Evolutionary conservation across 2,888 invertebrate genomes (phyloP).

Genomic region (Congeria kusceri): DNA sequence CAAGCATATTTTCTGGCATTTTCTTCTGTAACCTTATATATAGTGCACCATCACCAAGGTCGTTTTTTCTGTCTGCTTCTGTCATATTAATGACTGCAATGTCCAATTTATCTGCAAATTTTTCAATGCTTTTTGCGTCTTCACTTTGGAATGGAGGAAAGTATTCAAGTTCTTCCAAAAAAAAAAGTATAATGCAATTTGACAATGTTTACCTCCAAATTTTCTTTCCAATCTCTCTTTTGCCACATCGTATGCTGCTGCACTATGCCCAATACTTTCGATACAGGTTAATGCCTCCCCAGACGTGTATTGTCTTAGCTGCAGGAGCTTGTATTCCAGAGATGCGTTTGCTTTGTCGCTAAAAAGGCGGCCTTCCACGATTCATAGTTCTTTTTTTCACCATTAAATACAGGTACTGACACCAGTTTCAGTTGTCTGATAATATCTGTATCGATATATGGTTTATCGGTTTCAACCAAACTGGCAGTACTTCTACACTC

Average conservation of each 20-base stretch:
- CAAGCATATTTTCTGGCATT: conserved; percentile 39
- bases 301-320: conserved; percentile 47
- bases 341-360: conserved; percentile 51
- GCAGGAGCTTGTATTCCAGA: conserved; percentile 48
- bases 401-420: conserved; percentile 51
- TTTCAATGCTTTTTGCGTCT: conserved; percentile 26
- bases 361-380: conserved; percentile 41
- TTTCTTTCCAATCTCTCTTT: conserved; percentile 39
- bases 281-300: conserved; percentile 31
- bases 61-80: conserved; percentile 19
- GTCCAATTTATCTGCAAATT: conserved; percentile 46
- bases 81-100: conserved; percentile 47
- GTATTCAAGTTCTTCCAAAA: conserved; percentile 24
- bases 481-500: too few relatives aligned
- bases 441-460: too few relatives aligned
- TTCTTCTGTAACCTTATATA: conserved; percentile 43
- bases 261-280: conserved; percentile 31
- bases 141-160: conserved; percentile 15
- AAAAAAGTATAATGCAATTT: conserved; percentile 2
- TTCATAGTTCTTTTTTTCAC: conserved; percentile 42
- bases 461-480: too few relatives aligned
- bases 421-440: conserved; percentile 49
- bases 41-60: conserved; percentile 30
- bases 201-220: conserved; percentile 26
- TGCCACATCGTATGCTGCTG: conserved; percentile 15